Evolutionary conservation across 2,797 vertebrate species (phyloP), one percentile per base, ranked within the genome.

Genomic region (Cryptoprocta ferox): DNA sequence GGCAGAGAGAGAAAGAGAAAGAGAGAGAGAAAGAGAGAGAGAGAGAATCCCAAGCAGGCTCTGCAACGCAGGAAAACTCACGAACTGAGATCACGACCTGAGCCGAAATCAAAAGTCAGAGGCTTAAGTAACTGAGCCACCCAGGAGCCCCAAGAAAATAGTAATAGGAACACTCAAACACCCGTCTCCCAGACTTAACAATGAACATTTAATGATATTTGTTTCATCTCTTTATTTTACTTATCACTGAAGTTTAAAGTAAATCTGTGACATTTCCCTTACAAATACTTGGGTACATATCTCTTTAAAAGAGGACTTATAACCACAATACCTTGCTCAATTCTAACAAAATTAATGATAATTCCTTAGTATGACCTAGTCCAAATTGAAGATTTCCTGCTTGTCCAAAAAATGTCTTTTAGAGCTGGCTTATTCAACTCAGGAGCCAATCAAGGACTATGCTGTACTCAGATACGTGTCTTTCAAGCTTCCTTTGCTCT

Each of bases 251-350:
- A 84, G 45, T 94, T 92, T 89, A 94, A 91, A 75, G 50, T 66
- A 86, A 81, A 66, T 70, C 71, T 30, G 30, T 89, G 91, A 61
- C 19, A 80, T 93, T 91, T 90, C 30, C 35, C 24, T 93, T 26
- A 87, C 73, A 87, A 94, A 53, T 91, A 73, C 21, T 97, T 94
- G 45, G 56, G 21, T 37, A n/a, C 88, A 53, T 78, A 42, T 70
- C 30, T 70, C 76, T 96, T 61, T 76, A 88, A 95, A 93, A 83
- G 32, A 88, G 21, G 42, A 71, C 14, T 37, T n/a, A 42, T 45
- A 56, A 89, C 4, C 35, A 59, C 18, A 59, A 59, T 89, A 66
- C 15, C 26, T 83, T 96, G 71, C 65, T 95, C 28, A 81, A 42
- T 16, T 30, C 68, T 37, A 45, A 65, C 1, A 48, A 86, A 85